Evolutionary conservation across 2,113 vertebrate genomes (phyloP).

Genomic region (Hippocampus guttulatus): DNA sequence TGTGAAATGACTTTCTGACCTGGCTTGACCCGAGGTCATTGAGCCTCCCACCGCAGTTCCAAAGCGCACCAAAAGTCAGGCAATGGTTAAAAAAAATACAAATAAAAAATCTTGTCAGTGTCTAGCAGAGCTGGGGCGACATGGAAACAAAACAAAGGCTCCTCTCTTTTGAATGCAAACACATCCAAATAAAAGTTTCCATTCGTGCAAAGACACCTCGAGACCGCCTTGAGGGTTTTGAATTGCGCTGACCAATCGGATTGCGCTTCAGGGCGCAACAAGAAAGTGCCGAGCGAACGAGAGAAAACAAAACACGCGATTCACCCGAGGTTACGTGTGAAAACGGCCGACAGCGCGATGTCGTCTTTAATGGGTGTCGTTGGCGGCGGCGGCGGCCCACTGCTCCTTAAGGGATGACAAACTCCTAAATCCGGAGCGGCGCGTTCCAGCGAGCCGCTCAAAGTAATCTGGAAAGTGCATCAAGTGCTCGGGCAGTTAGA

Average conservation of each 20-base stretch:
- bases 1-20: neutral
- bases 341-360: slow-evolving; percentile 11
- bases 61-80: slow-evolving; percentile 14
- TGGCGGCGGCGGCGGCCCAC: slow-evolving; percentile 15
- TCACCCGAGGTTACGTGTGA: slow-evolving; percentile 3
- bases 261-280: slow-evolving; percentile 51
- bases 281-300: slow-evolving; percentile 33
- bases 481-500: slow-evolving; percentile 18
- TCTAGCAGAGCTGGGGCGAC: slow-evolving; percentile 38
- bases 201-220: slow-evolving; percentile 59
- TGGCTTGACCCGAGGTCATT: neutral
- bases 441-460: neutral
- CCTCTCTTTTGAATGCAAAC: slow-evolving; percentile 63
- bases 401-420: slow-evolving; percentile 30
- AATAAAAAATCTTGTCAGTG: slow-evolving; percentile 12
- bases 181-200: slow-evolving; percentile 55
- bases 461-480: slow-evolving; percentile 53
- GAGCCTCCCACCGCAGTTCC: neutral
- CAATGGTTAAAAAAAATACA: neutral
- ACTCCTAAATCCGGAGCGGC: slow-evolving; percentile 16
- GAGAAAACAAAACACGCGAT: slow-evolving; percentile 38
- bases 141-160: slow-evolving; percentile 53
- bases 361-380: neutral
- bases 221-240: slow-evolving; percentile 54
- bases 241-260: slow-evolving; percentile 58